phyloP scores from a whole-genome alignment of 1,140 invertebrate species.

The Pteromalus puparum region DNA sequence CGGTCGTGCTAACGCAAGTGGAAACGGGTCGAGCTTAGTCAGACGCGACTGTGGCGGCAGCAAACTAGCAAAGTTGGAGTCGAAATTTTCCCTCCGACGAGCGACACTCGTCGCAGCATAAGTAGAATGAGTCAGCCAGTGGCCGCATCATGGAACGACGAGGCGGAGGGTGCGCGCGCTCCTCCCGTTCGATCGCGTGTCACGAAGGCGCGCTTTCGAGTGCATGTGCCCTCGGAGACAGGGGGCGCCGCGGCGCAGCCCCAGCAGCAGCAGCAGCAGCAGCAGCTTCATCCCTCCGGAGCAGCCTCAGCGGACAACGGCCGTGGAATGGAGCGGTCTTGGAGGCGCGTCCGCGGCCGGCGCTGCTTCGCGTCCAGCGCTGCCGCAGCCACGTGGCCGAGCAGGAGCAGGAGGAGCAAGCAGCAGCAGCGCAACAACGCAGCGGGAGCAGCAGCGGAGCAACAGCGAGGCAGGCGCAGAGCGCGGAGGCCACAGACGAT shows the following conservation, averaged over 20 bases:
- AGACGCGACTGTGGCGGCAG: too few relatives aligned
- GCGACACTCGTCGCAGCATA: neutral
- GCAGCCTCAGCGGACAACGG: conserved; percentile 77
- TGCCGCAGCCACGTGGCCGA: neutral
- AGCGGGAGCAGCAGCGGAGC: conserved; percentile 70
- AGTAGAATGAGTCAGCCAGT: neutral
- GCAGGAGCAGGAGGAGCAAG: neutral
- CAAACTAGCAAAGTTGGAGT: too few relatives aligned
- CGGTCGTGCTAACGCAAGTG: too few relatives aligned
- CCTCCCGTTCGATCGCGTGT: neutral
- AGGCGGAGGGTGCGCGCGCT: neutral
- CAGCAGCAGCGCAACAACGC: conserved; percentile 58
- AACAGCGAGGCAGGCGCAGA: conserved; percentile 61
- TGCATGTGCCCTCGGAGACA: conserved; percentile 2
- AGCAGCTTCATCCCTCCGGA: neutral
- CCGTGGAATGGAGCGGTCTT: conserved; percentile 80
- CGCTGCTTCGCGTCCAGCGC: conserved; percentile 27
- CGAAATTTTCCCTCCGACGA: too few relatives aligned
- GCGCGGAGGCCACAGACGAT: conserved; percentile 70
- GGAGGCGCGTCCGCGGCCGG: conserved; percentile 72
- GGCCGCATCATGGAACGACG: neutral
- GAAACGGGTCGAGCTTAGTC: neutral
- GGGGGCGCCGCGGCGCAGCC: neutral
- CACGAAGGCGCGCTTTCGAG: neutral
- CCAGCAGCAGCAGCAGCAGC: neutral